Evolutionary conservation across 2,113 vertebrate species (phyloP).

Genomic region (Prunella himalayana): DNA sequence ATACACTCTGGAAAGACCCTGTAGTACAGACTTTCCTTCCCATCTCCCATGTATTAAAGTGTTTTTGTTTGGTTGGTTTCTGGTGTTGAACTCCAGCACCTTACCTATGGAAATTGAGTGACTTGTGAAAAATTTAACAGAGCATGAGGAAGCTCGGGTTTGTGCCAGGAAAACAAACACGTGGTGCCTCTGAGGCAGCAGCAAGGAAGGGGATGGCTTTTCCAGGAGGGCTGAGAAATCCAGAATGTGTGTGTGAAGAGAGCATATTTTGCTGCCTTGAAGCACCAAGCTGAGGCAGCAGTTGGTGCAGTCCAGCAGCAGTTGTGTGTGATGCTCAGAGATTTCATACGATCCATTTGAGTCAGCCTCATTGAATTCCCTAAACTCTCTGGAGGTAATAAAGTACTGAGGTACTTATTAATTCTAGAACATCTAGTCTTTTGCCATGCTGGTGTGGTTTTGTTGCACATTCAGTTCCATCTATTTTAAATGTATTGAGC

Average conservation of each 20-base stretch:
- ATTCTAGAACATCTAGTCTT: slow-evolving; percentile 36
- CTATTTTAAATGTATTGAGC: slow-evolving; percentile 64
- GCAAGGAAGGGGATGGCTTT: not conserved
- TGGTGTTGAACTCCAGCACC: not conserved
- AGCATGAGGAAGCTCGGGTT: not conserved
- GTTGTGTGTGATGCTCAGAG: not conserved
- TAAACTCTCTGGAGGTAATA: slow-evolving; percentile 3
- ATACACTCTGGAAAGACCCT: accelerated
- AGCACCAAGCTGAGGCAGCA: not conserved
- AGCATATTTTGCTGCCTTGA: not conserved
- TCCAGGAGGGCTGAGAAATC: not conserved
- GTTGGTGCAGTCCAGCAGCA: not conserved
- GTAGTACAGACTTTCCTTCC: not conserved
- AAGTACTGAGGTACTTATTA: slow-evolving; percentile 32
- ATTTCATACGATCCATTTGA: not conserved
- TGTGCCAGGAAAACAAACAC: accelerated
- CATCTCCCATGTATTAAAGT: not conserved
- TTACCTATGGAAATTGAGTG: not conserved
- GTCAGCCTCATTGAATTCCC: slow-evolving; percentile 30
- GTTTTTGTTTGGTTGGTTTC: not conserved
- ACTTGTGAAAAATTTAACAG: not conserved
- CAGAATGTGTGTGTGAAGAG: not conserved
- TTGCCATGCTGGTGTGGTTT: not conserved
- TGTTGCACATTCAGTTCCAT: not conserved
- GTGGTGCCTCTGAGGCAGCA: not conserved